phyloP scores from a whole-genome alignment of 2,797 vertebrate species.

The Mionectes olivaceus region DNA sequence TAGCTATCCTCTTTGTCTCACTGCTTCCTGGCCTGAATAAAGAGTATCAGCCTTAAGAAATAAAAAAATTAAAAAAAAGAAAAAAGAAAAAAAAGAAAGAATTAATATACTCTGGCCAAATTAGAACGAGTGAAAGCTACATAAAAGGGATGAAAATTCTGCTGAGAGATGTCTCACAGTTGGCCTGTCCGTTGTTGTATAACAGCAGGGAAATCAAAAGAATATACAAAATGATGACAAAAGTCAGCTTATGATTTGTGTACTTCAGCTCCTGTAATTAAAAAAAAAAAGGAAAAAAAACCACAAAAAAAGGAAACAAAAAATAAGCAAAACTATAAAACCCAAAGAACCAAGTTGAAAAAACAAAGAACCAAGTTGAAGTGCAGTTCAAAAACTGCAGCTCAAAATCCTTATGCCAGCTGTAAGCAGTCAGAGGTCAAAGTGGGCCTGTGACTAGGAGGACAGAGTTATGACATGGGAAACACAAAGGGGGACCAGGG shows the following conservation, averaged over 20 bases:
- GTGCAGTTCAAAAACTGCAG: background rate
- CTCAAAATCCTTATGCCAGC: background rate
- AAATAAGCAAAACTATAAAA: background rate
- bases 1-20: background rate
- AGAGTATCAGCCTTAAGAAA: background rate
- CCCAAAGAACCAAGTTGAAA: background rate
- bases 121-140: background rate
- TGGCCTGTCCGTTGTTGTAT: background rate
- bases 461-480: background rate
- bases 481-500: background rate
- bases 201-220: background rate
- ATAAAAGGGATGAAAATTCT: conserved; percentile 10
- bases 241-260: background rate
- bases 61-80: background rate
- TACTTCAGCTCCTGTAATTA: background rate
- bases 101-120: background rate
- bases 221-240: background rate
- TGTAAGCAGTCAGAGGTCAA: background rate
- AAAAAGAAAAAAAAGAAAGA: background rate
- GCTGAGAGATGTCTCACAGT: background rate
- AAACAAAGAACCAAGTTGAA: background rate
- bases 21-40: background rate
- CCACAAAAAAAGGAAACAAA: too few relatives aligned
- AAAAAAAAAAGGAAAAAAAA: too few relatives aligned
- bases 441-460: background rate